phyloP scores from a whole-genome alignment of 2,797 vertebrate species.

The Pipistrellus pygmaeus region DNA sequence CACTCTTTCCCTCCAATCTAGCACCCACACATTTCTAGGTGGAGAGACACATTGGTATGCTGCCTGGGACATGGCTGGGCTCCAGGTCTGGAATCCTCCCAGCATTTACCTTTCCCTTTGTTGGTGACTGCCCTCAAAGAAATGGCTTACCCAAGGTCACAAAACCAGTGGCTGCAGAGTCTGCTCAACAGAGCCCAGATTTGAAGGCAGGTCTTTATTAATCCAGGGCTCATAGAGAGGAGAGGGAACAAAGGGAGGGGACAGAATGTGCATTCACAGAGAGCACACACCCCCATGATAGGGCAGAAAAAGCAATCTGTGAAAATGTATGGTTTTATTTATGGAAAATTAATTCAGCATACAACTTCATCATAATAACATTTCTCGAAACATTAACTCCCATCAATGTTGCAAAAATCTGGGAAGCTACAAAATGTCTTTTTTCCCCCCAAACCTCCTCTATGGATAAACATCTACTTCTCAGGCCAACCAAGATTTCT shows the following conservation, averaged over 20 bases:
- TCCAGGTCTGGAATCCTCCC: background rate
- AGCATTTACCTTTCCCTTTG: background rate
- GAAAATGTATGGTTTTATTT: constrained; percentile 70
- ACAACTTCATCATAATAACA: constrained; percentile 72
- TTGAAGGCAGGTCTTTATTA: background rate
- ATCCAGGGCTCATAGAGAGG: background rate
- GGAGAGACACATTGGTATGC: fast-evolving
- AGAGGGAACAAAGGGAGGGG: too few relatives aligned
- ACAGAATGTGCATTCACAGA: background rate
- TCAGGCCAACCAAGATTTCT: background rate
- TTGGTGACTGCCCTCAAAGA: background rate
- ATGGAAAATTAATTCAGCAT: constrained; percentile 79
- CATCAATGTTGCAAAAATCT: constrained; percentile 71
- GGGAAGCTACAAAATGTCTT: constrained; percentile 61
- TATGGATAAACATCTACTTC: constrained; percentile 56
- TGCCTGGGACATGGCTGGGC: background rate
- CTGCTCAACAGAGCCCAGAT: background rate
- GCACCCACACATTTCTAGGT: background rate
- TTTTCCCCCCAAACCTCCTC: background rate
- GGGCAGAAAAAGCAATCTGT: constrained; percentile 46
- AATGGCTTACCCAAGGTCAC: background rate
- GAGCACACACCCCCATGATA: background rate
- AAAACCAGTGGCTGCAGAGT: background rate
- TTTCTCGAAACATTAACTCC: constrained; percentile 80
- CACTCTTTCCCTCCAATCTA: too few relatives aligned